Evolutionary conservation across 2,797 vertebrate genomes (phyloP).

Genomic region (Trachurus trachurus): DNA sequence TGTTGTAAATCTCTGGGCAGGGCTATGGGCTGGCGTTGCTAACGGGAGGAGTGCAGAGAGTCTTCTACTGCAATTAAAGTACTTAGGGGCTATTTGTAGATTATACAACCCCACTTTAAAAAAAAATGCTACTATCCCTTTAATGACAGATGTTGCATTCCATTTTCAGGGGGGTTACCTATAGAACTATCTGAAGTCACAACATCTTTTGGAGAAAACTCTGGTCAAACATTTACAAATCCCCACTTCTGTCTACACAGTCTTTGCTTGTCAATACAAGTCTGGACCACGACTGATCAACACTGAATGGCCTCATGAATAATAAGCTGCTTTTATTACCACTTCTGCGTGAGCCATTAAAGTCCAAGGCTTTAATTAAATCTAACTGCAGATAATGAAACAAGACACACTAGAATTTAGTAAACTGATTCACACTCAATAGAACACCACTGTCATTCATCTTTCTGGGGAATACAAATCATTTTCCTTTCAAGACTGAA

Average conservation of each 20-base stretch:
- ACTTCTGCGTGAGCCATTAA: conserved; percentile 50
- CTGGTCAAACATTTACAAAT: not conserved
- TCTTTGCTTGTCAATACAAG: not conserved
- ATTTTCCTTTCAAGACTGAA: not conserved
- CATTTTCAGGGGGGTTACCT: too few relatives aligned
- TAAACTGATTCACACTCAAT: not conserved
- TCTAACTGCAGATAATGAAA: conserved; percentile 20
- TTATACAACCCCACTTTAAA: too few relatives aligned
- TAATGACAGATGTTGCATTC: too few relatives aligned
- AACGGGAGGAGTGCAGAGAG: too few relatives aligned
- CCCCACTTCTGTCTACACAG: not conserved
- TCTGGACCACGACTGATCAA: too few relatives aligned
- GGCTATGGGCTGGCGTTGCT: too few relatives aligned
- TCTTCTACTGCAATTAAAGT: too few relatives aligned
- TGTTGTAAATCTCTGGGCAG: too few relatives aligned
- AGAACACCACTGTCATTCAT: not conserved
- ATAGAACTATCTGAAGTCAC: too few relatives aligned
- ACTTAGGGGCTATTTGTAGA: too few relatives aligned
- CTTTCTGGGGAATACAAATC: not conserved
- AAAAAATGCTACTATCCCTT: too few relatives aligned
- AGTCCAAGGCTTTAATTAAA: conserved; percentile 3
- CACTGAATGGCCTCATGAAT: conserved; percentile 52
- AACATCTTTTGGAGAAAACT: too few relatives aligned
- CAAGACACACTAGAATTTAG: conserved; percentile 5
- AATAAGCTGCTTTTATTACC: conserved; percentile 49